A percentile compares a stretch with the other conserved stretches of the same genome.
These are phyloP conservation scores for Suricata suricatta DNA, from an alignment of 2,113 vertebrate species.

Conservation along the genomic window DNA sequence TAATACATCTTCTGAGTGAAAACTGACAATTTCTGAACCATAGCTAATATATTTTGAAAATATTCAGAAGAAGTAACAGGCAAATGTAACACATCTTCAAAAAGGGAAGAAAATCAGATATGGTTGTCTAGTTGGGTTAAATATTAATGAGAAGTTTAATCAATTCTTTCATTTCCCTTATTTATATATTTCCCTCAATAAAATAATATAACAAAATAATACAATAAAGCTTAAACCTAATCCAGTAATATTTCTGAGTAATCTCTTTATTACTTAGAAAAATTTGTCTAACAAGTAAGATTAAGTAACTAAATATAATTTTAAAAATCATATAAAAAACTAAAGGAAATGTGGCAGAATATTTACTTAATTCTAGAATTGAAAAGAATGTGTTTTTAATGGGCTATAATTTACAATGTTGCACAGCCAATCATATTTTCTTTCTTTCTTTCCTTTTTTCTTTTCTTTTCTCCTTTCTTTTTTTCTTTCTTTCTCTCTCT, in stretches of 20 bases:
- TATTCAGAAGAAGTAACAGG: background rate
- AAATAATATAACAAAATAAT: background rate
- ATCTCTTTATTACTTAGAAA: background rate
- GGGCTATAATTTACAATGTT: background rate
- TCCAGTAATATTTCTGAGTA: background rate
- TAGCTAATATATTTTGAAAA: background rate
- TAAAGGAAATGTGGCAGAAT: background rate
- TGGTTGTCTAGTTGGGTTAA: background rate
- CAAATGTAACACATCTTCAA: background rate
- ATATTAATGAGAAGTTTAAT: background rate
- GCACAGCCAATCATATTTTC: background rate
- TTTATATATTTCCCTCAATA: background rate
- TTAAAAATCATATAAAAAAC: background rate
- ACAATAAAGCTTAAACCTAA: background rate
- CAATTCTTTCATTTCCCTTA: accelerated
- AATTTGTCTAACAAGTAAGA: background rate
- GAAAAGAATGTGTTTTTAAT: background rate
- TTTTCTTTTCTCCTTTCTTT: background rate
- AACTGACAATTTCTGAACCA: background rate
- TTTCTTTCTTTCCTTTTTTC: background rate
- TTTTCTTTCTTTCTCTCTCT: too few relatives aligned
- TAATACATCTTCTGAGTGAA: background rate
- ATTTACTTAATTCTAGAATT: background rate
- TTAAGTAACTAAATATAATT: background rate
- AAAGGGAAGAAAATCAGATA: background rate